Percentiles rank a stretch among this genome's conserved stretches.
These are phyloP conservation scores for Coluber constrictor DNA, from an alignment of 2,797 vertebrate genomes.

Conservation along the genomic window DNA sequence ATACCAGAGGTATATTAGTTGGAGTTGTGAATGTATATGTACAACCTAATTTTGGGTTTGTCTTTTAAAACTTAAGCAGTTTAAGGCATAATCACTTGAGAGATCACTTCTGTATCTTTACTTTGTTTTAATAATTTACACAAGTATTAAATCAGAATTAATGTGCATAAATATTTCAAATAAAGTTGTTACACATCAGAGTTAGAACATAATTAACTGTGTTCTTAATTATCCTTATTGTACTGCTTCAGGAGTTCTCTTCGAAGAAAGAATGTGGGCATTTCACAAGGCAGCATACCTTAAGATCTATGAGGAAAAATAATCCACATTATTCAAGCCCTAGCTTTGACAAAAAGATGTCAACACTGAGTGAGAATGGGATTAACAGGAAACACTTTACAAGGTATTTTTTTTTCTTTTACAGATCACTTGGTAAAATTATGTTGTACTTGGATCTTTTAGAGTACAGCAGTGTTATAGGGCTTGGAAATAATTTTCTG, in stretches of 20 bases:
- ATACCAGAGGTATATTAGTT: not conserved
- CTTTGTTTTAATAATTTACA: not conserved
- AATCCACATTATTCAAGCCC: constrained; percentile 72
- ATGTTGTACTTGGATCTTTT: not conserved
- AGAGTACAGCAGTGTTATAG: not conserved
- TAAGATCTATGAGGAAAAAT: constrained; percentile 72
- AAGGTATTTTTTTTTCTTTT: constrained; percentile 74
- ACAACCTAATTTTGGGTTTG: not conserved
- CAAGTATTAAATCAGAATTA: not conserved
- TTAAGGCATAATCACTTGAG: not conserved
- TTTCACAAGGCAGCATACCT: constrained; percentile 50
- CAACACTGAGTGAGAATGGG: constrained; percentile 68
- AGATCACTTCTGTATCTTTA: not conserved
- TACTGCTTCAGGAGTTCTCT: constrained; percentile 55
- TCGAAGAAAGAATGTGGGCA: constrained; percentile 65
- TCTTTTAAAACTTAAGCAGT: not conserved
- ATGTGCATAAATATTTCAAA: not conserved
- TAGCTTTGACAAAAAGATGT: constrained; percentile 74
- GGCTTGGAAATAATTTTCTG: not conserved
- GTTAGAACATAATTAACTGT: not conserved
- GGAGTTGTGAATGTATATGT: not conserved
- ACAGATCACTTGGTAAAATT: not conserved
- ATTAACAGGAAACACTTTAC: constrained; percentile 72
- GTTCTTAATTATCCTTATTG: not conserved
- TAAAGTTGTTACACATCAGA: not conserved